These are phyloP conservation scores for Saxidomus purpurata DNA, from an alignment of 1,140 invertebrate species.

Conservation along the genomic window DNA sequence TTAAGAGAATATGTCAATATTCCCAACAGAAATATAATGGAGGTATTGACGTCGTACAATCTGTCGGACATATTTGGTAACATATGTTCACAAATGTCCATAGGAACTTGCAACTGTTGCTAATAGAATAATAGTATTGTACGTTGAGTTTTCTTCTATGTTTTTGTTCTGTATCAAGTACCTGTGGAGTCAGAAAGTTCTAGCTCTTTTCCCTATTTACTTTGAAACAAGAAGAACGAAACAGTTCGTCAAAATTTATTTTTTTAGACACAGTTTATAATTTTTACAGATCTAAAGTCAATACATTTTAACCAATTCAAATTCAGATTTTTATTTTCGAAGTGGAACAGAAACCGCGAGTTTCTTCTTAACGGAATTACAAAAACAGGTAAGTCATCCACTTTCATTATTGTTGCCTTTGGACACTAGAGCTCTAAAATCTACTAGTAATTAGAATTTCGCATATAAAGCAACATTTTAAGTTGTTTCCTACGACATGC, in stretches of 20 bases:
- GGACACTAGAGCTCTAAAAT: too few relatives aligned
- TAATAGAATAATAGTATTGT: background rate
- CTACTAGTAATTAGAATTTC: too few relatives aligned
- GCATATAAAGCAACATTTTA: too few relatives aligned
- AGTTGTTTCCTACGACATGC: too few relatives aligned
- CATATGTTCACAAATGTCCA: background rate
- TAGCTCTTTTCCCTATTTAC: background rate
- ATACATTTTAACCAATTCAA: too few relatives aligned
- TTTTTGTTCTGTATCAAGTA: background rate
- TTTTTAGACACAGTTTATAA: too few relatives aligned
- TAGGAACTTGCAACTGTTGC: background rate
- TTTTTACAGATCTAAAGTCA: too few relatives aligned
- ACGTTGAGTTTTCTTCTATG: background rate
- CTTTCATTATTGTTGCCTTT: too few relatives aligned
- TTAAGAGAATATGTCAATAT: background rate
- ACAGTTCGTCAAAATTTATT: background rate
- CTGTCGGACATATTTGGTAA: background rate
- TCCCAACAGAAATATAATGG: background rate
- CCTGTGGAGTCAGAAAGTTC: background rate
- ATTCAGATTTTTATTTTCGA: too few relatives aligned
- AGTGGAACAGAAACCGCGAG: too few relatives aligned
- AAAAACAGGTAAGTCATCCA: too few relatives aligned
- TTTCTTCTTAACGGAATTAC: too few relatives aligned
- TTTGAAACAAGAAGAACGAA: background rate
- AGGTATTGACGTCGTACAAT: background rate